Base-by-base conservation (phyloP, 2,113 vertebrate species). In the Pseudorasbora parva region DNA sequence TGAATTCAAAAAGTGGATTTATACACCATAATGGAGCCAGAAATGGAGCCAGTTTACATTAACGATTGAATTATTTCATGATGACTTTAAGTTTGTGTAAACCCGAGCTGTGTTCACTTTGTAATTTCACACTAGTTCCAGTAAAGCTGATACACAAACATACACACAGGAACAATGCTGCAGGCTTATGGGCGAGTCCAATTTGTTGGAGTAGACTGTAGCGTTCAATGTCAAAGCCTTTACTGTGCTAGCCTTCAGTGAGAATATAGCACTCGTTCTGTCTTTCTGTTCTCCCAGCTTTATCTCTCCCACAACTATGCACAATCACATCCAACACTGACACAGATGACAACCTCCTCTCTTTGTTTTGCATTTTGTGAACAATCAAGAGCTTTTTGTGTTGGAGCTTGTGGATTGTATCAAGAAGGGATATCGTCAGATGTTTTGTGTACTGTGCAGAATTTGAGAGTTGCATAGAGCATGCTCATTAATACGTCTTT, bases 351-450 rank as follows among this genome's bases (percentile, higher is more conserved):
- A 64, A 33, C 57, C 66, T 37, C 33, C 17, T 56, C 45, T 69
- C 75, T 87, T 84, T 82, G 51, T 84, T 81, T 49, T 59, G 27
- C 27, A 68, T 84, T 81, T 84, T 80, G 10, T 76, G 72, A 59
- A 78, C 59, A 86, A 82, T 75, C 69, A 68, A 80, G 71, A 80
- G 78, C 78, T 68, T 68, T 68, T 78, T 66, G 30, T 69, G 64
- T 59, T 21, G 43, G n/a, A n/a, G 73, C 49, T 64, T 82, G 33
- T 66, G 25, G 74, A 79, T 76, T 82, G 56, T 73, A 57, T 74
- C 79, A 85, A 85, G 66, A 82, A 59, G 74, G 43, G 30, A 78
- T 37, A 84, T 79, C 66, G 73, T 81, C 54, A 62, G 49, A 78
- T 41, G 71, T 64, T 60, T 82, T 73, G 54, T 84, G 66, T 51